A percentile compares a stretch with the other conserved stretches of the same genome.
These are phyloP conservation scores for Frieseomelitta varia DNA, from an alignment of 1,140 invertebrate species.

Conservation along the genomic window DNA sequence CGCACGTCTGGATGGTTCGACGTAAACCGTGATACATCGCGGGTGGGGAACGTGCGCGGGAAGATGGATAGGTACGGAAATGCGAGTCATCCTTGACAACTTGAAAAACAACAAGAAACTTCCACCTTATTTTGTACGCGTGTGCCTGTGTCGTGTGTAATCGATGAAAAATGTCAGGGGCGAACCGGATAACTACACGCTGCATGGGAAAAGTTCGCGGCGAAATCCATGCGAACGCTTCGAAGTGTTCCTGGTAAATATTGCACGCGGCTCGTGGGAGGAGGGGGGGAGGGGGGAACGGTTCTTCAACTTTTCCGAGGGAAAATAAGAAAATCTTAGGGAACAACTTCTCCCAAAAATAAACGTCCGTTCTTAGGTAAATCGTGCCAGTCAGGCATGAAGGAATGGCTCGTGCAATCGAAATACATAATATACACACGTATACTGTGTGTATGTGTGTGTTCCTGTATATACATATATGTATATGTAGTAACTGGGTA, in stretches of 20 bases:
- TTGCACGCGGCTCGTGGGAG: background rate
- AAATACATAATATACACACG: background rate
- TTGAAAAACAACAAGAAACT: conserved; percentile 8
- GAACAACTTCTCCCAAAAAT: background rate
- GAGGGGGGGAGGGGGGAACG: background rate
- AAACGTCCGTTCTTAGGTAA: conserved; percentile 42
- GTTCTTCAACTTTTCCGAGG: background rate
- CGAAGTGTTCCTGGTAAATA: background rate
- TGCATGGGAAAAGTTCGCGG: background rate
- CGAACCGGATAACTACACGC: background rate
- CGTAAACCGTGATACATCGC: background rate
- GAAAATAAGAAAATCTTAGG: background rate
- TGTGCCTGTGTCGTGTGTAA: background rate
- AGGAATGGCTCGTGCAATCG: background rate
- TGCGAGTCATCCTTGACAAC: background rate
- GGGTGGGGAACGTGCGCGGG: too few species aligned
- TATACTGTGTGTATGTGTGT: background rate
- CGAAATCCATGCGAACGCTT: background rate
- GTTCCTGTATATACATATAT: background rate
- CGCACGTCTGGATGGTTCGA: background rate
- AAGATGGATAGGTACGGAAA: background rate
- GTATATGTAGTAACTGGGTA: background rate
- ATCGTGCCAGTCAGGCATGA: background rate
- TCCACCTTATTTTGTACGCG: background rate
- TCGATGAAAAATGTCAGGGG: background rate